Percentiles rank a stretch among this genome's conserved stretches.
Conservation (phyloP, 2,888 invertebrate species). For the Eupithecia tripunctaria region DNA sequence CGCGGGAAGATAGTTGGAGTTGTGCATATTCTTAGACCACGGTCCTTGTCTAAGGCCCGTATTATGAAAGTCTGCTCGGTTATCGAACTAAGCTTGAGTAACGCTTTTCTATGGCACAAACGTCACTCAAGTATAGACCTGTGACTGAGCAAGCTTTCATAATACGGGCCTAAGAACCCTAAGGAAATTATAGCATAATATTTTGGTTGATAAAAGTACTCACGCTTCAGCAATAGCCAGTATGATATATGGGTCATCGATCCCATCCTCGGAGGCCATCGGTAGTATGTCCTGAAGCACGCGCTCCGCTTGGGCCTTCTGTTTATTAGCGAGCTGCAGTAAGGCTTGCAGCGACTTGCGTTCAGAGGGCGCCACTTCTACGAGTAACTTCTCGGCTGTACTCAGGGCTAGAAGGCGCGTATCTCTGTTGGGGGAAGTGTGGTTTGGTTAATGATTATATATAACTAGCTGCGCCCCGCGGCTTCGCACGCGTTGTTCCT, state of each 20-base stretch:
- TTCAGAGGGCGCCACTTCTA: conserved; percentile 89
- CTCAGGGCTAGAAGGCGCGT: conserved; percentile 92
- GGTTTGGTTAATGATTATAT: too few species aligned
- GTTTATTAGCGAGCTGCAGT: conserved; percentile 91
- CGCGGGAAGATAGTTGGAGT: not conserved
- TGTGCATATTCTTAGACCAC: too few species aligned
- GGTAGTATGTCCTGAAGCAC: conserved; percentile 90
- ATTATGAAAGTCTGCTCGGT: too few species aligned
- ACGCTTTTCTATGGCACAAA: too few species aligned
- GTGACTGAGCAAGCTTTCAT: too few species aligned
- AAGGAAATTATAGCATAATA: too few species aligned
- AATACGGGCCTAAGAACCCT: too few species aligned
- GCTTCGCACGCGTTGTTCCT: too few species aligned
- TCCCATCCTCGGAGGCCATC: conserved; percentile 88
- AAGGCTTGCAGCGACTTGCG: conserved; percentile 91
- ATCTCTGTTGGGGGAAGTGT: conserved; percentile 74
- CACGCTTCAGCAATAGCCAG: conserved; percentile 92
- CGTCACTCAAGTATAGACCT: too few species aligned
- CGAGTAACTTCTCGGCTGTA: conserved; percentile 88
- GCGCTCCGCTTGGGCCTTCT: conserved; percentile 92
- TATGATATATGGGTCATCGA: conserved; percentile 93
- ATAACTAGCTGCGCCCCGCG: too few species aligned
- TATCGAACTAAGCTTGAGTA: too few species aligned
- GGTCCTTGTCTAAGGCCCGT: too few species aligned
- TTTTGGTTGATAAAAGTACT: conserved; percentile 44